These are phyloP conservation scores for Agrilus mali DNA, from an alignment of 2,888 invertebrate species.

Conservation along the genomic window DNA sequence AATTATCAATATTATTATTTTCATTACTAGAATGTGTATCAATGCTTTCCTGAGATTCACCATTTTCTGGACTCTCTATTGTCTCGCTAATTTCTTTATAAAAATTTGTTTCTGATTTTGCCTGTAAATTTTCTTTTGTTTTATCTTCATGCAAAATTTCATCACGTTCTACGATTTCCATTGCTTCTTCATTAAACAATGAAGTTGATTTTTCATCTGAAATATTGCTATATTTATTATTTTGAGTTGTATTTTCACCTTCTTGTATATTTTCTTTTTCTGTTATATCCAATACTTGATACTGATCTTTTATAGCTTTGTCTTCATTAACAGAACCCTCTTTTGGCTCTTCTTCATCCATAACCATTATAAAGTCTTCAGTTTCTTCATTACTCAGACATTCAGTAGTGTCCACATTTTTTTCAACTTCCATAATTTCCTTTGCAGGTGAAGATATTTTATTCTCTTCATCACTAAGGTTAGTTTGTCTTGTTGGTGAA, in stretches of 20 bases:
- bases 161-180: not conserved
- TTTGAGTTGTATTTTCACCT: not conserved
- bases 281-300: not conserved
- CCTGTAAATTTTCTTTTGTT: not conserved
- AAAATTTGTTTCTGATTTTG: no score
- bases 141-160: not conserved
- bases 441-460: conserved; percentile 3
- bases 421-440: conserved; percentile 4
- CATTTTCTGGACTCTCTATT: not conserved
- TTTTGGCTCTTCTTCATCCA: not conserved
- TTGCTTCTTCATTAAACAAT: no score
- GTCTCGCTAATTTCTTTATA: not conserved
- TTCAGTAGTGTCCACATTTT: not conserved
- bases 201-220: no score
- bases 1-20: conserved; percentile 3
- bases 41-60: not conserved
- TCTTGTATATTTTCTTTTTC: not conserved
- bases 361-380: not conserved
- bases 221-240: not conserved
- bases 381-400: conserved; percentile 1
- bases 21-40: conserved; percentile 10
- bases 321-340: not conserved
- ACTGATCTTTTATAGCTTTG: conserved; percentile 2
- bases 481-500: not conserved
- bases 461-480: not conserved